Evolutionary conservation across 2,888 invertebrate species (phyloP).

Genomic region (Gerris lacustris): DNA sequence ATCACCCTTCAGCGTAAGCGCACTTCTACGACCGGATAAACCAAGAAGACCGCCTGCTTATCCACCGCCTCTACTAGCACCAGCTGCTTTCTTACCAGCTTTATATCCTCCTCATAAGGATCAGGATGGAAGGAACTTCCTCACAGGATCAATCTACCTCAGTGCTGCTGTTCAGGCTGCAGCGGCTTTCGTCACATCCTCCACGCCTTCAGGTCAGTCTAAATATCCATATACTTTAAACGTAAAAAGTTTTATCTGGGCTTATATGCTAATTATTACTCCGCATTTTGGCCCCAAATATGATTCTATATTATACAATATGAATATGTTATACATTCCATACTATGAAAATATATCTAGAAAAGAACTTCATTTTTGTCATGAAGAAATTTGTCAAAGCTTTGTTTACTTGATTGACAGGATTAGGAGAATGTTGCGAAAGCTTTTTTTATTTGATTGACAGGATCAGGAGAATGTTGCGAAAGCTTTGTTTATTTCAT

Average conservation of each 20-base stretch:
- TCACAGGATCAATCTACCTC: conserved; percentile 47
- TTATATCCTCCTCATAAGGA: conserved; percentile 27
- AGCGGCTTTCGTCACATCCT: conserved; percentile 39
- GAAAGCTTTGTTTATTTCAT: too few relatives aligned
- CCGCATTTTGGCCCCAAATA: too few relatives aligned
- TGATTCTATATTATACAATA: too few relatives aligned
- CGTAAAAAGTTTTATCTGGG: background rate
- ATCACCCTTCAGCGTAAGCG: conserved; percentile 64
- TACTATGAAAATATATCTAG: too few relatives aligned
- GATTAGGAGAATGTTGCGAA: too few relatives aligned
- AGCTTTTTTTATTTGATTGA: too few relatives aligned
- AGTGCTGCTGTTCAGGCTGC: conserved; percentile 52
- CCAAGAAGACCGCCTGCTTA: conserved; percentile 35
- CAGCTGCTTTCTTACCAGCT: background rate
- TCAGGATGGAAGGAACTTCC: conserved; percentile 36
- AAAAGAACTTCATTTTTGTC: too few relatives aligned
- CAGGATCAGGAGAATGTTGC: too few relatives aligned
- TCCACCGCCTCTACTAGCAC: conserved; percentile 22
- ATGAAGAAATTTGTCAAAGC: too few relatives aligned
- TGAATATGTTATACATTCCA: too few relatives aligned
- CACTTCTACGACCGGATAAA: conserved; percentile 65
- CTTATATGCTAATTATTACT: background rate
- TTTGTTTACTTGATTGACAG: too few relatives aligned
- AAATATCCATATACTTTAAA: background rate
- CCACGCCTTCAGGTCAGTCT: conserved; percentile 24